Evolutionary conservation across 2,797 vertebrate genomes (phyloP).

Genomic region (Falco berigora): DNA sequence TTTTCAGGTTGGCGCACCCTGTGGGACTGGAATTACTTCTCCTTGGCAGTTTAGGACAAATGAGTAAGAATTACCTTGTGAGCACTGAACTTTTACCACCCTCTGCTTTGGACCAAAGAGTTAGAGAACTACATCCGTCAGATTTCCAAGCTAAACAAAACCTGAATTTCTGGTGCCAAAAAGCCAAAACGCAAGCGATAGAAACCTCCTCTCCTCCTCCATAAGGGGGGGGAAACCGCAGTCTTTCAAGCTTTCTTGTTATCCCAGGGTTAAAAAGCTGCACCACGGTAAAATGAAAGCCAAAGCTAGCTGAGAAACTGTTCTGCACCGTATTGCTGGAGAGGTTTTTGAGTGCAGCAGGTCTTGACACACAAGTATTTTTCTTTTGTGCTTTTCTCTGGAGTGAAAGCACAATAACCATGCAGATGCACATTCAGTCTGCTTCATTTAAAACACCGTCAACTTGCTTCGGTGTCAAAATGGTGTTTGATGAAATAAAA

Average conservation of each 20-base stretch:
- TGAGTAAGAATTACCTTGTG: background rate
- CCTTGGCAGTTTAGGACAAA: background rate
- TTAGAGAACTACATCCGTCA: background rate
- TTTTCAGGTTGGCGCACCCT: background rate
- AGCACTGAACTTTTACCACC: background rate
- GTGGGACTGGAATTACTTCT: background rate
- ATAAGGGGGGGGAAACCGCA: fast-evolving
- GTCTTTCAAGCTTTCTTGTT: background rate
- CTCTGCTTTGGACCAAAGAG: background rate
- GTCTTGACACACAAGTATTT: background rate
- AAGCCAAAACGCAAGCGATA: background rate
- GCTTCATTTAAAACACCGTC: background rate
- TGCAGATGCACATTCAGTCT: background rate
- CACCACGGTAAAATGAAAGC: constrained; percentile 9
- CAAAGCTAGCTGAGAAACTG: background rate
- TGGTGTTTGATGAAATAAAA: background rate
- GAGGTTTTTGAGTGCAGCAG: background rate
- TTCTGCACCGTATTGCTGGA: background rate
- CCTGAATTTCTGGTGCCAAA: background rate
- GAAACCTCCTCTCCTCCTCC: background rate
- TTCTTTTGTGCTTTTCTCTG: background rate
- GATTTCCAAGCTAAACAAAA: constrained; percentile 38
- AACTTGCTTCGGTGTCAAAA: background rate
- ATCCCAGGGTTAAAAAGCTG: background rate
- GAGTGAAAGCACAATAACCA: background rate